Conservation (phyloP, 53 echinoderm and acorn worm genomes). For the Paracentrotus lividus region DNA sequence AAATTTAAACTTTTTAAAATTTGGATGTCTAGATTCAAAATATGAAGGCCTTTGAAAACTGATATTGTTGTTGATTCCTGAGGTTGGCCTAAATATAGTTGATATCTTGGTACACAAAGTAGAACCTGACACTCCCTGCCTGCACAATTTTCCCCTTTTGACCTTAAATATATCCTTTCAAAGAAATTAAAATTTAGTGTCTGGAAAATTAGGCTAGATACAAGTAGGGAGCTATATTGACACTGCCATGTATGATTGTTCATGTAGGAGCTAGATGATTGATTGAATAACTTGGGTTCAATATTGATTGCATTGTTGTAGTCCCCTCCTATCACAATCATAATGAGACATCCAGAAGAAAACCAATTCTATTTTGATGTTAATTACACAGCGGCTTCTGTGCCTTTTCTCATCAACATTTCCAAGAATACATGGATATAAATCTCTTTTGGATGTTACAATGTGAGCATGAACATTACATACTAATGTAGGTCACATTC, state of each 20-base stretch:
- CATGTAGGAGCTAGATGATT: slow-evolving; percentile 47
- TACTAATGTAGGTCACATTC: slow-evolving; percentile 13
- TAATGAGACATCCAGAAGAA: slow-evolving; percentile 24
- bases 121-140: no score
- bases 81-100: no score
- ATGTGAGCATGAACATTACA: neutral
- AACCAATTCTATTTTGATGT: neutral
- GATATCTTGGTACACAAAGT: no score
- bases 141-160: neutral
- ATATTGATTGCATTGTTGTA: slow-evolving; percentile 62
- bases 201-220: slow-evolving; percentile 39
- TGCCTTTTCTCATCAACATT: neutral
- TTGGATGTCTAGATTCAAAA: no score
- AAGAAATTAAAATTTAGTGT: neutral
- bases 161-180: neutral
- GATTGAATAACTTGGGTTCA: slow-evolving; percentile 64
- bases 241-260: slow-evolving; percentile 46
- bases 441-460: slow-evolving; percentile 1
- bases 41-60: no score
- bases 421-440: neutral
- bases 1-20: no score
- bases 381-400: slow-evolving; percentile 12
- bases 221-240: slow-evolving; percentile 43
- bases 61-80: no score
- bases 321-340: slow-evolving; percentile 23